Evolutionary conservation across 2,113 vertebrate species (phyloP), one percentile per base, ranked within the genome.

Genomic region (Axis porcinus): DNA sequence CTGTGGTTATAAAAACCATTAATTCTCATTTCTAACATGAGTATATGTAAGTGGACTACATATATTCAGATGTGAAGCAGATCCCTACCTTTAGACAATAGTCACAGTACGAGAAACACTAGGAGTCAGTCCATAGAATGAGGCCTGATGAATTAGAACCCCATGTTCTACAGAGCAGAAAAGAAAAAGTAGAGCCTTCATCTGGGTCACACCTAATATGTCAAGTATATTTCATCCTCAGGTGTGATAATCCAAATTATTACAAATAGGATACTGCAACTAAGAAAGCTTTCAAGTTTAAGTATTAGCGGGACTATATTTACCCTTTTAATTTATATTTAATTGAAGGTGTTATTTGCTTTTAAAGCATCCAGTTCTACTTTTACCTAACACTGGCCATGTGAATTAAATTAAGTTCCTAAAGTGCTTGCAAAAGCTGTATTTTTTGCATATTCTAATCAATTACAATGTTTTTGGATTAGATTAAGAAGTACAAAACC

Each of bases 1-100:
- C 95, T 87, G 67, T 90, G 74, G 76, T 98, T 98, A 97, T 93
- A 96, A 97, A 98, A 95, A 82, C 54, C 84, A 97, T 97, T 98
- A 96, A 97, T 98, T 98, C 97, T 97, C 92, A 97, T 89, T 94
- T 98, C 82, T 97, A 97, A 98, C 98, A 97, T 97, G 96, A 96
- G 91, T 78, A 78, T 76, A 97, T 92, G 55, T 96, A 96, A 96
- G 89, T 89, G 95, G 97, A 95, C 87, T 92, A 88, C 50, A 40
- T 89, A 83, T 88, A 97, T 95, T 98, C 62, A 97, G 96, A 96
- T 95, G 27, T 78, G 96, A 92, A 95, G 79, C 78, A 97, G 89
- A n/a, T 43, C 82, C 2, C 96, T 90, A 81, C 86, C 88, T 94
- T 98, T 92, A 90, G 95, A 97, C 50, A 85, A 97, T 82, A 74